phyloP scores from a whole-genome alignment of 2,113 vertebrate genomes.

The Bujurquina vittata region DNA sequence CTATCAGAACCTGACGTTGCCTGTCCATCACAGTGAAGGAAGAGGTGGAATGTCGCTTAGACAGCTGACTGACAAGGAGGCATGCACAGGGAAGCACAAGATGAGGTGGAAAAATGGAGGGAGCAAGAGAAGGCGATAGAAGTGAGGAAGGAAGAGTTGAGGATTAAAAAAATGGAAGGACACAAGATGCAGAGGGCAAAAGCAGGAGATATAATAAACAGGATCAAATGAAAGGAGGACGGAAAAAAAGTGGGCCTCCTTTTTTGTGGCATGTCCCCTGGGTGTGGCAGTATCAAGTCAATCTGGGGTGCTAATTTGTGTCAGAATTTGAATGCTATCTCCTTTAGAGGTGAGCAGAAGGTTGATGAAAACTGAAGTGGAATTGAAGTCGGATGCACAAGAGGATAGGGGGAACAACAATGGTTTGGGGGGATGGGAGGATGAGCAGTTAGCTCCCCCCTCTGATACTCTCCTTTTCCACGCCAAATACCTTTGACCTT shows the following conservation, averaged over 20 bases:
- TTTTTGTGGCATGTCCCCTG: constrained; percentile 85
- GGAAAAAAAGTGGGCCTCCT: constrained; percentile 43
- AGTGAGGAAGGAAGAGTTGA: constrained; percentile 20
- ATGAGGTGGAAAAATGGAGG: constrained; percentile 51
- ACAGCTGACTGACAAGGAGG: constrained; percentile 86
- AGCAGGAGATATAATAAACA: constrained; percentile 49
- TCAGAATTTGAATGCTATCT: constrained; percentile 95
- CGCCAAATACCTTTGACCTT: constrained; percentile 86
- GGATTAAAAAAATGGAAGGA: constrained; percentile 55
- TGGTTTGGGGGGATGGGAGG: constrained; percentile 67
- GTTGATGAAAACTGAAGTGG: constrained; percentile 99
- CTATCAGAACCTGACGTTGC: constrained; percentile 82
- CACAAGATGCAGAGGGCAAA: constrained; percentile 55
- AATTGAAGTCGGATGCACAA: constrained; percentile 95
- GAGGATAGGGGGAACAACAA: constrained; percentile 85
- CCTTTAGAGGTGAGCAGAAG: constrained; percentile 88
- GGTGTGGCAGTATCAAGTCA: constrained; percentile 90
- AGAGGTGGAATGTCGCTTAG: constrained; percentile 77
- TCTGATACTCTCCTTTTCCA: constrained; percentile 74
- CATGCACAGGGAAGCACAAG: constrained; percentile 68
- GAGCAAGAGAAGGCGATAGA: constrained; percentile 35
- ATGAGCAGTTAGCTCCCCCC: background rate
- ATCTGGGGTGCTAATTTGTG: constrained; percentile 95
- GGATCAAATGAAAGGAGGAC: constrained; percentile 42
- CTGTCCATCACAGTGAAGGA: constrained; percentile 78